Evolutionary conservation across 2,888 invertebrate genomes (phyloP).

Genomic region (Lycia hirtaria): DNA sequence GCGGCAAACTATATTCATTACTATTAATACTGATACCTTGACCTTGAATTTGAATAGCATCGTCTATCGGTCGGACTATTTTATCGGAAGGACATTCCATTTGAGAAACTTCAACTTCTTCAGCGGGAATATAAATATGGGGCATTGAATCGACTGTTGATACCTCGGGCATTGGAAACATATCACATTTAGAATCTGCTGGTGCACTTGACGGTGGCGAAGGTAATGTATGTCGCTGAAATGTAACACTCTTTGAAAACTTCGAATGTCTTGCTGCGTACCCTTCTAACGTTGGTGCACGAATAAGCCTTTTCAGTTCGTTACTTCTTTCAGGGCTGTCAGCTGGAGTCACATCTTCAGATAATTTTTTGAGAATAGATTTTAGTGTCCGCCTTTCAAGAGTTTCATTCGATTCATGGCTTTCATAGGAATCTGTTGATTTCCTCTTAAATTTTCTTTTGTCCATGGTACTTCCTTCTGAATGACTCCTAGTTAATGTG

Average conservation of each 20-base stretch:
- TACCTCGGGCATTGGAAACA: slow-evolving; percentile 71
- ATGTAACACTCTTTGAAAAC: slow-evolving; percentile 95
- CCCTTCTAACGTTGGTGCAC: slow-evolving; percentile 94
- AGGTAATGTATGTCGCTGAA: slow-evolving; percentile 93
- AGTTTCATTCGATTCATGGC: slow-evolving; percentile 90
- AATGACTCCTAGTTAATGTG: slow-evolving; percentile 90
- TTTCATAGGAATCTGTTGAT: slow-evolving; percentile 70
- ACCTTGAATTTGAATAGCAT: slow-evolving; percentile 48
- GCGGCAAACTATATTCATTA: slow-evolving; percentile 62
- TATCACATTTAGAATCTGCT: slow-evolving; percentile 62
- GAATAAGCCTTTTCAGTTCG: slow-evolving; percentile 89
- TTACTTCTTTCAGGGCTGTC: slow-evolving; percentile 80
- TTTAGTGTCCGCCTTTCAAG: slow-evolving; percentile 92
- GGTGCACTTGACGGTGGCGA: slow-evolving; percentile 89
- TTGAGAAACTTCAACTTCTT: slow-evolving; percentile 47
- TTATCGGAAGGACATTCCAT: slow-evolving; percentile 50
- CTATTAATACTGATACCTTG: slow-evolving; percentile 60
- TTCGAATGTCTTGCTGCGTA: slow-evolving; percentile 95
- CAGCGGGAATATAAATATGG: slow-evolving; percentile 47
- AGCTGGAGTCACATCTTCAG: slow-evolving; percentile 87
- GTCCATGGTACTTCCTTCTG: slow-evolving; percentile 92
- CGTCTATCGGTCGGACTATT: slow-evolving; percentile 46
- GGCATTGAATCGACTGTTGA: slow-evolving; percentile 42
- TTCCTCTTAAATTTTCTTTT: slow-evolving; percentile 78
- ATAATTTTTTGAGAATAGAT: slow-evolving; percentile 93